Conservation (phyloP, 2,797 vertebrate genomes). For the Gadopsis marmoratus region DNA sequence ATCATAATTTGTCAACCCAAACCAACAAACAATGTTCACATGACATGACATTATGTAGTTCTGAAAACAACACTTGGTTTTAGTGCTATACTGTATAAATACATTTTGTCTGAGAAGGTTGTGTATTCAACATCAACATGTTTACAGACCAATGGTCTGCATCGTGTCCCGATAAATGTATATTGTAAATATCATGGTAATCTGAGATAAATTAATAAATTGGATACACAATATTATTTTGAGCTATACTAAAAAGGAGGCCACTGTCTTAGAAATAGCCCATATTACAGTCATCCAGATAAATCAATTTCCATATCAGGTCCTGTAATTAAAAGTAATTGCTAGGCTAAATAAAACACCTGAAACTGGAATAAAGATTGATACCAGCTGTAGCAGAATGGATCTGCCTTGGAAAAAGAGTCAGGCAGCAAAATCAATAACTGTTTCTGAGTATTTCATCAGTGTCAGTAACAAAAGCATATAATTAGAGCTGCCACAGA, state of each 20-base stretch:
- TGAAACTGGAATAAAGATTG: conserved; percentile 69
- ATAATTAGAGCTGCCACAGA: conserved; percentile 72
- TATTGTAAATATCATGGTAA: not conserved
- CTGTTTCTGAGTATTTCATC: conserved; percentile 73
- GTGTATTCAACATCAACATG: not conserved
- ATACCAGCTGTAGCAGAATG: conserved; percentile 64
- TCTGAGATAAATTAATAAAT: not conserved
- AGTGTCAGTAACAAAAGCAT: conserved; percentile 73
- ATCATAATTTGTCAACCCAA: not conserved
- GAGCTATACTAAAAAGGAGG: not conserved
- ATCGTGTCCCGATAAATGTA: not conserved
- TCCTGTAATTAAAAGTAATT: conserved; percentile 79
- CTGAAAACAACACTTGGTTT: not conserved
- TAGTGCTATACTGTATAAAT: not conserved
- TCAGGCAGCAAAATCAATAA: conserved; percentile 70
- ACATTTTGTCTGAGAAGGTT: not conserved
- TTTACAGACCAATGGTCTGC: not conserved
- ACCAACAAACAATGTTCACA: not conserved
- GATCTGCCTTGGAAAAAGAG: conserved; percentile 63
- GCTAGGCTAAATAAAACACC: conserved; percentile 61
- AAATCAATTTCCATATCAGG: conserved; percentile 71
- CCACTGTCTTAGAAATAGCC: conserved; percentile 9
- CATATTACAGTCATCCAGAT: conserved; percentile 47
- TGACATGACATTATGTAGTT: too few relatives aligned
- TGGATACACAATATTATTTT: conserved; percentile 10